phyloP scores from a whole-genome alignment of 2,113 vertebrate species.

The Carassius carassius region DNA sequence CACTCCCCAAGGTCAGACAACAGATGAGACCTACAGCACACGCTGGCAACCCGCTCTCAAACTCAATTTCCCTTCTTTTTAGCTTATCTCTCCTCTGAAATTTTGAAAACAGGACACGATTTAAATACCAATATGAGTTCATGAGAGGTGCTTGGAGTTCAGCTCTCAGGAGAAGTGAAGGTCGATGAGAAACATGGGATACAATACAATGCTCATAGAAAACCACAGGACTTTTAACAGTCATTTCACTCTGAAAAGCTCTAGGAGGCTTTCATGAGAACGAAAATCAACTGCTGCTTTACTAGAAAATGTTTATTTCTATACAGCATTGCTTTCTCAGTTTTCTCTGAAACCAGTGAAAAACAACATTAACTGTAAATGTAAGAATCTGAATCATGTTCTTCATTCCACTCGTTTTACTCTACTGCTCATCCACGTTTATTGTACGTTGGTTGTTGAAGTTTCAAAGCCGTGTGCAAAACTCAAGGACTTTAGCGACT shows the following conservation, averaged over 20 bases:
- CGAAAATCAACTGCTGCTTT: background rate
- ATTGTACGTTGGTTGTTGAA: background rate
- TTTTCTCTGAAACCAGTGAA: background rate
- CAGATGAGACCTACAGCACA: background rate
- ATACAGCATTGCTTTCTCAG: background rate
- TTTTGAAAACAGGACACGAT: background rate
- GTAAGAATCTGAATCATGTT: background rate
- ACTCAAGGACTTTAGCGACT: background rate
- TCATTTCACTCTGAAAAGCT: too few relatives aligned
- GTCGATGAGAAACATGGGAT: background rate
- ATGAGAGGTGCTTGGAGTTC: background rate
- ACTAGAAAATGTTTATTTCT: background rate
- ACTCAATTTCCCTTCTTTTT: background rate
- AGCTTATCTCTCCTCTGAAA: background rate
- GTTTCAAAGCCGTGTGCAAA: background rate
- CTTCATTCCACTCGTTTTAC: background rate
- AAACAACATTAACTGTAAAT: background rate
- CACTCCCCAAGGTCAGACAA: slow-evolving; percentile 22
- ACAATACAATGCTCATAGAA: background rate
- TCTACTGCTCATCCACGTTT: background rate
- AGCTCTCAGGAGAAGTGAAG: background rate
- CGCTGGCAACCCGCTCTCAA: background rate
- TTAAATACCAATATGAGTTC: background rate
- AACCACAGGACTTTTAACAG: background rate
- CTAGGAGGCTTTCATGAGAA: background rate